phyloP scores from a whole-genome alignment of 1,140 invertebrate genomes.

The Spodoptera litura region DNA sequence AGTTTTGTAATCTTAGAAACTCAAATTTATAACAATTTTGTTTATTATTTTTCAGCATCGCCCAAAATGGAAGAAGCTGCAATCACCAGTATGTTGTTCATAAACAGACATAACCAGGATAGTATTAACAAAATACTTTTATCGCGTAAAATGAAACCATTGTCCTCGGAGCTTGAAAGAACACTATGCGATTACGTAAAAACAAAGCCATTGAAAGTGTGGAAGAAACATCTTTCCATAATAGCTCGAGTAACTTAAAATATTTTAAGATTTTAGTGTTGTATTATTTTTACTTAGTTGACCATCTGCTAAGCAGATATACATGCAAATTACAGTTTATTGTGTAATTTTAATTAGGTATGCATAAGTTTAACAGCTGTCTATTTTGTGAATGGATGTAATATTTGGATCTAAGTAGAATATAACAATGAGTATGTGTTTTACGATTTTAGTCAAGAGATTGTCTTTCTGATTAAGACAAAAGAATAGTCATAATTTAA shows the following conservation, averaged over 20 bases:
- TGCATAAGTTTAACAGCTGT: too few relatives aligned
- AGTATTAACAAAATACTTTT: slow-evolving; percentile 65
- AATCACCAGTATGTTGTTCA: slow-evolving; percentile 74
- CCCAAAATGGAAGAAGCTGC: slow-evolving; percentile 74
- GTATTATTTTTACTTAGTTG: background rate
- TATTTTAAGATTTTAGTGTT: background rate
- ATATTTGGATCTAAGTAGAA: too few relatives aligned
- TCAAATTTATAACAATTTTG: slow-evolving; percentile 23
- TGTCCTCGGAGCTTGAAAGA: slow-evolving; percentile 69
- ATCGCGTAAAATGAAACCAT: slow-evolving; percentile 64
- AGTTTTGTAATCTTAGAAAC: too few relatives aligned
- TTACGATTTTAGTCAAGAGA: too few relatives aligned
- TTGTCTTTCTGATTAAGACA: too few relatives aligned
- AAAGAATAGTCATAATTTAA: too few relatives aligned
- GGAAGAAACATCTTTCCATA: slow-evolving; percentile 67
- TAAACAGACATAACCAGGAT: slow-evolving; percentile 71
- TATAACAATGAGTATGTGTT: too few relatives aligned
- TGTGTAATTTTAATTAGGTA: too few relatives aligned
- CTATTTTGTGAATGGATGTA: too few relatives aligned
- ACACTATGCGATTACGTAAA: slow-evolving; percentile 68
- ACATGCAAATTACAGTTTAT: too few relatives aligned
- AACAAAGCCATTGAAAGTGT: slow-evolving; percentile 67
- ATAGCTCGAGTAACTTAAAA: slow-evolving; percentile 27
- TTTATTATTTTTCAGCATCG: slow-evolving; percentile 69
- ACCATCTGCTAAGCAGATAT: too few relatives aligned